Evolutionary conservation across 2,888 invertebrate genomes (phyloP).

Genomic region (Campoplex capitator): DNA sequence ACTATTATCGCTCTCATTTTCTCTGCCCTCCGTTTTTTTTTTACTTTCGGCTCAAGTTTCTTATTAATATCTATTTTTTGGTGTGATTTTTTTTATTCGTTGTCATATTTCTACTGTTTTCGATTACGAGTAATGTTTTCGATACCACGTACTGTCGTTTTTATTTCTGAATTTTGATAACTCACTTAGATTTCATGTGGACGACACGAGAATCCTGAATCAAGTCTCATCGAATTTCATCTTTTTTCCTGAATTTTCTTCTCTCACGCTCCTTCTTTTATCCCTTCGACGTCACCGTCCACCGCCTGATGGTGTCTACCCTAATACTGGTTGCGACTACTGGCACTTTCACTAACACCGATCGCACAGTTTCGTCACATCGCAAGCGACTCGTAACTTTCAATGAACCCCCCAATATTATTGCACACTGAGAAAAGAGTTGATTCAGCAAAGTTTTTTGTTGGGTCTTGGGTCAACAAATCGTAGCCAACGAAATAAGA

Average conservation of each 20-base stretch:
- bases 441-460: too few relatives aligned
- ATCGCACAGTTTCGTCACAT: neutral
- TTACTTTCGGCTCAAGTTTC: too few relatives aligned
- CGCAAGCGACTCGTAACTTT: neutral
- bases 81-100: neutral
- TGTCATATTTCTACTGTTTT: neutral
- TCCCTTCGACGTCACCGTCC: neutral
- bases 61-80: too few relatives aligned
- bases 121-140: neutral
- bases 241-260: neutral
- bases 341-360: neutral
- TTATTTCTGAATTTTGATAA: neutral
- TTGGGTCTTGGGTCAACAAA: too few relatives aligned
- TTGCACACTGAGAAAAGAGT: too few relatives aligned
- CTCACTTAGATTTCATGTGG: neutral
- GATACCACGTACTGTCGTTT: neutral
- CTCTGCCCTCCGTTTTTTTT: too few relatives aligned
- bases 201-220: neutral
- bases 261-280: neutral
- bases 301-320: conserved; percentile 6
- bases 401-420: too few relatives aligned
- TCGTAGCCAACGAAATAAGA: too few relatives aligned
- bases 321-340: conserved; percentile 34
- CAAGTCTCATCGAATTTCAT: neutral
- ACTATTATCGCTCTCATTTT: neutral